Percentiles rank a stretch among this genome's conserved stretches.
Conservation (phyloP, 2,797 vertebrate species). For the Echeneis naucrates region DNA sequence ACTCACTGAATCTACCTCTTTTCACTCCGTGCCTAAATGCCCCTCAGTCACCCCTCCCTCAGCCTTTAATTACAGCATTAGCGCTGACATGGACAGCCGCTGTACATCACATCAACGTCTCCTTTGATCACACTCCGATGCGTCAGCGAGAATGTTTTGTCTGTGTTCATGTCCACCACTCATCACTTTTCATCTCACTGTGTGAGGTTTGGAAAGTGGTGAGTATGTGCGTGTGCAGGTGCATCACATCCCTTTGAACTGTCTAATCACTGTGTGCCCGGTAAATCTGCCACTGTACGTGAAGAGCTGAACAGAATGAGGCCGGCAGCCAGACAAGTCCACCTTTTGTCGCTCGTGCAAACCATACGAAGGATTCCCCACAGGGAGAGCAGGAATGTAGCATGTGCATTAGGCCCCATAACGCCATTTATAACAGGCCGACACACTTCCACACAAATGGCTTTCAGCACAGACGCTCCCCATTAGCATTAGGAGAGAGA, state of each 20-base stretch:
- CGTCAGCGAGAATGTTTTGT: constrained; percentile 7
- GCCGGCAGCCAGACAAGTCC: constrained; percentile 51
- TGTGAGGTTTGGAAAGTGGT: constrained; percentile 21
- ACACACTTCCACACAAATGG: constrained; percentile 70
- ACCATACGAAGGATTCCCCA: constrained; percentile 44
- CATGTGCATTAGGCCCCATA: constrained; percentile 70
- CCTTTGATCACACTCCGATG: constrained; percentile 60
- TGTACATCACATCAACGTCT: constrained; percentile 67
- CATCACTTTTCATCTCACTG: constrained; percentile 40
- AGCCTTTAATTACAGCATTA: constrained; percentile 74
- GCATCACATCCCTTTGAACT: constrained; percentile 29
- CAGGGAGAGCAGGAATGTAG: constrained; percentile 39
- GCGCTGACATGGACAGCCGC: constrained; percentile 63
- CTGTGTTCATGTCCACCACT: constrained; percentile 11
- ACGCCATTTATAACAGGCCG: constrained; percentile 69
- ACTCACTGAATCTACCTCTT: constrained; percentile 20
- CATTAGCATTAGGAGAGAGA: constrained; percentile 64
- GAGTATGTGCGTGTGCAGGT: neutral
- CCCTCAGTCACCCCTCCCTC: constrained; percentile 37
- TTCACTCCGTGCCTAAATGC: constrained; percentile 12
- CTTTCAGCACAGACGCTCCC: constrained; percentile 69
- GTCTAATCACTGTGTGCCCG: constrained; percentile 22
- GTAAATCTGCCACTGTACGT: constrained; percentile 13
- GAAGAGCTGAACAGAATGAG: constrained; percentile 68
- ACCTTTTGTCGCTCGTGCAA: constrained; percentile 57